Conservation (phyloP, 2,113 vertebrate species). For the Oxyura jamaicensis region DNA sequence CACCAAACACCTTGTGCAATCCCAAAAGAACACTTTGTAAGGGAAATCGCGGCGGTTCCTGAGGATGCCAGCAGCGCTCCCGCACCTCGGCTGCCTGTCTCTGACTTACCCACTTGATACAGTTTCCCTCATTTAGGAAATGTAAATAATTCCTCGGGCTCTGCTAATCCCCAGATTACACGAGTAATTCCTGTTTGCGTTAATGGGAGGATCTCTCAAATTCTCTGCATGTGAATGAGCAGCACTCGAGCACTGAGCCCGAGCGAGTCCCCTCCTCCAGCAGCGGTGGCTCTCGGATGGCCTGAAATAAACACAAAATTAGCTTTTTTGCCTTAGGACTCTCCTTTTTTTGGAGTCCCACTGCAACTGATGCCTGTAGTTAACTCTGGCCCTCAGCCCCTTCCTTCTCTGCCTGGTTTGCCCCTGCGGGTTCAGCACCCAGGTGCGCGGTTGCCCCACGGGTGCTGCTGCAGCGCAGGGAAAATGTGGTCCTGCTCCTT, state of each 20-base stretch:
- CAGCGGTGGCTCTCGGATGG: accelerated
- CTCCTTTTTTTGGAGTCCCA: background rate
- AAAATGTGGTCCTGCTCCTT: accelerated
- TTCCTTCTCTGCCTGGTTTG: background rate
- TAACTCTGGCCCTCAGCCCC: background rate
- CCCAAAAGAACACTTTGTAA: accelerated
- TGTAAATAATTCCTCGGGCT: conserved; percentile 58
- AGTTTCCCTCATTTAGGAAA: conserved; percentile 47
- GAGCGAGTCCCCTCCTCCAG: background rate
- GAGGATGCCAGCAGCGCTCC: accelerated
- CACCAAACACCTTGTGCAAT: background rate
- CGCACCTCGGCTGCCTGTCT: accelerated
- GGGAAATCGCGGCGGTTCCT: background rate
- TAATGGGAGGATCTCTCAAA: conserved; percentile 39
- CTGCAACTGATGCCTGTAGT: conserved; percentile 28
- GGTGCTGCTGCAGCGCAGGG: background rate
- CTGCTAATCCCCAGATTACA: conserved; percentile 55
- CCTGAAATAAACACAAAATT: conserved; percentile 26
- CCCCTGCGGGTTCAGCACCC: background rate
- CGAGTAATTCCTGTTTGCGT: conserved; percentile 50
- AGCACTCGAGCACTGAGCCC: background rate
- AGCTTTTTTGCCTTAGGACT: background rate
- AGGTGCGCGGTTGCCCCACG: background rate
- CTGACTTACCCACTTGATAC: background rate
- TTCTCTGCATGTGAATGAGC: conserved; percentile 48